A percentile compares a stretch with the other conserved stretches of the same genome.
phyloP scores from a whole-genome alignment of 2,113 vertebrate genomes.

The Trogon surrucura region DNA sequence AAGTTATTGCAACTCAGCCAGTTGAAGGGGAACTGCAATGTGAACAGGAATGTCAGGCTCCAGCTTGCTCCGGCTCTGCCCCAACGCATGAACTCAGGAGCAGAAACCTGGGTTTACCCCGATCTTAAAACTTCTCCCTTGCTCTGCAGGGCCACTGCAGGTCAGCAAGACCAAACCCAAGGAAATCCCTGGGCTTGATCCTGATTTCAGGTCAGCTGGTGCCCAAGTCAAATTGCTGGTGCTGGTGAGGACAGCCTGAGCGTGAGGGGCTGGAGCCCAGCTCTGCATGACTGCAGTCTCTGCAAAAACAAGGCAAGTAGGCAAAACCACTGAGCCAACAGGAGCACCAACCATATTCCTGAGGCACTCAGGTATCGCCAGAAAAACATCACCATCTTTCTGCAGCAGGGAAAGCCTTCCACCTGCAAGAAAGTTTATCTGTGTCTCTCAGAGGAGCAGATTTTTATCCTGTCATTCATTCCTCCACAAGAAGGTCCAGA shows the following conservation, averaged over 20 bases:
- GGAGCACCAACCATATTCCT: not conserved
- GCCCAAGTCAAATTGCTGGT: not conserved
- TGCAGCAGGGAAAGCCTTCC: not conserved
- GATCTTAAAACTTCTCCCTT: not conserved
- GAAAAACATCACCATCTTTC: not conserved
- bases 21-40: not conserved
- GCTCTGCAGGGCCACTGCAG: fast-evolving
- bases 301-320: not conserved
- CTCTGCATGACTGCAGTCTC: not conserved
- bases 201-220: not conserved
- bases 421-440: not conserved
- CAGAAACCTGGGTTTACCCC: not conserved
- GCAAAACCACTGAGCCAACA: not conserved
- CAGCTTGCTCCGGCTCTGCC: not conserved
- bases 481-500: not conserved
- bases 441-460: not conserved
- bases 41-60: not conserved
- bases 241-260: not conserved
- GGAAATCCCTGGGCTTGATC: not conserved
- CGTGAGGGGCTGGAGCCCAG: not conserved
- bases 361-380: not conserved
- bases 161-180: not conserved
- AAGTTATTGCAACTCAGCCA: not conserved
- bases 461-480: not conserved
- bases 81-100: not conserved